Base-by-base conservation (phyloP, 2,888 invertebrate genomes). In the Sphecodes monilicornis region DNA sequence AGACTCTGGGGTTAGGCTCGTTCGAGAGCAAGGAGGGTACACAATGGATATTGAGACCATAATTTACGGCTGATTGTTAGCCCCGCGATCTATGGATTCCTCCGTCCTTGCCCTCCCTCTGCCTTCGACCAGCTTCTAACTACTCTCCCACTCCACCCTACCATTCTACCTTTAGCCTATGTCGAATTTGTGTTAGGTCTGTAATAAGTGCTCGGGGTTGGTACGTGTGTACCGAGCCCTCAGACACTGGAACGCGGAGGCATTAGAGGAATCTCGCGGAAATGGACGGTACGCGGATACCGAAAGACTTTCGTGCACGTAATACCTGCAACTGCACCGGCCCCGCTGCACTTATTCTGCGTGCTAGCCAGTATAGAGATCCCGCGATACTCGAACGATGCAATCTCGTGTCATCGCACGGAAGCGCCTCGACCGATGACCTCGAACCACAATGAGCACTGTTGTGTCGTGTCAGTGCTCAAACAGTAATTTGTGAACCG, bases 31-130 rank as follows among this genome's bases (percentile, higher is more conserved):
- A 93, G 90, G 90, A 93, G 92, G 93, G 92, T 94, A 94, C 94
- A 94, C 94, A 95, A 95, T 95, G 94, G 94, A 95, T 95, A 95
- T 95, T 95, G 94, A 94, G 93, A 94, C 94, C 94, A 94, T 95
- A 95, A 95, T 95, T 95, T 94, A 95, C 94, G 94, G 94, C 93
- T 95, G 94, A 95, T 94, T 94, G 94, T 95, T 94, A 93, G 92
- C 92, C 90, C 90, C 91, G 92, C 94, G 93, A 94, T 94, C 94
- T 94, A 94, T 94, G 93, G 94, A 94, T 94, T 94, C 94, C 93
- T 91, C 83, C 90, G 80, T 88, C 84, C 81, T 71, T 68, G 54
- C 69, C 76, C 69, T 77, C 39, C 68, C 77, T 84, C 50, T n/a
- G 89, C 26, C 60, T 50, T 80, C 78, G 54, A 79, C 74, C 92